These are phyloP conservation scores for Spea multiplicata DNA, from an alignment of 2,113 vertebrate genomes.

Conservation along the genomic window DNA sequence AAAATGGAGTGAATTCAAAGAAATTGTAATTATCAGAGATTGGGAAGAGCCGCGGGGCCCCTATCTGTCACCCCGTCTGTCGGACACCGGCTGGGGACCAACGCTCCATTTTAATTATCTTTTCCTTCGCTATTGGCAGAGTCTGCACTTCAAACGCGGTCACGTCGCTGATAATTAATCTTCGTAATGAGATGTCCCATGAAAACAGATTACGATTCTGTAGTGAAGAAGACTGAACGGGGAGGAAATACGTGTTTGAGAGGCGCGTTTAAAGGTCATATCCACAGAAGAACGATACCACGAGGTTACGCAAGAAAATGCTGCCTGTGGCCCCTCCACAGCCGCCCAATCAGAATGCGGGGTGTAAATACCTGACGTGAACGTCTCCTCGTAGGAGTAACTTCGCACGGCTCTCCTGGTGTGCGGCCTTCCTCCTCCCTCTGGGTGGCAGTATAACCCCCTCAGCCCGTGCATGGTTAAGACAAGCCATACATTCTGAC, in stretches of 20 bases:
- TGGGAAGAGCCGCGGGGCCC: not conserved
- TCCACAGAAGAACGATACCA: too few relatives aligned
- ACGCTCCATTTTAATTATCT: slow-evolving; percentile 4
- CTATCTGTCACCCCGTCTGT: not conserved
- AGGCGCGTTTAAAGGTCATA: too few relatives aligned
- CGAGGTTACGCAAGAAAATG: too few relatives aligned
- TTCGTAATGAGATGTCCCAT: not conserved
- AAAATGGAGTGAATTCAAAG: not conserved
- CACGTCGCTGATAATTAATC: slow-evolving; percentile 15
- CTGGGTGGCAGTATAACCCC: too few relatives aligned
- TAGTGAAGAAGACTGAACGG: not conserved
- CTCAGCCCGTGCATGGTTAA: too few relatives aligned
- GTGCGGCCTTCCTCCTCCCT: too few relatives aligned
- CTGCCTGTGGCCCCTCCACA: too few relatives aligned
- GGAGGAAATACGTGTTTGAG: not conserved
- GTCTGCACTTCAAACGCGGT: slow-evolving; percentile 5
- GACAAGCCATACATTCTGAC: too few relatives aligned
- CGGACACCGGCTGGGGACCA: not conserved
- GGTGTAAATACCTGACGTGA: too few relatives aligned
- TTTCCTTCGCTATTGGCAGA: slow-evolving; percentile 11
- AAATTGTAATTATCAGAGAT: not conserved
- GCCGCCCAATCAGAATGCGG: too few relatives aligned
- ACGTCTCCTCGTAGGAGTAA: too few relatives aligned
- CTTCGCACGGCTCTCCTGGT: too few relatives aligned
- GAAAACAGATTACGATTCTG: not conserved